Evolutionary conservation across 2,888 invertebrate species (phyloP), one percentile per base, ranked within the genome.

Genomic region (Drosophila meridionalis): DNA sequence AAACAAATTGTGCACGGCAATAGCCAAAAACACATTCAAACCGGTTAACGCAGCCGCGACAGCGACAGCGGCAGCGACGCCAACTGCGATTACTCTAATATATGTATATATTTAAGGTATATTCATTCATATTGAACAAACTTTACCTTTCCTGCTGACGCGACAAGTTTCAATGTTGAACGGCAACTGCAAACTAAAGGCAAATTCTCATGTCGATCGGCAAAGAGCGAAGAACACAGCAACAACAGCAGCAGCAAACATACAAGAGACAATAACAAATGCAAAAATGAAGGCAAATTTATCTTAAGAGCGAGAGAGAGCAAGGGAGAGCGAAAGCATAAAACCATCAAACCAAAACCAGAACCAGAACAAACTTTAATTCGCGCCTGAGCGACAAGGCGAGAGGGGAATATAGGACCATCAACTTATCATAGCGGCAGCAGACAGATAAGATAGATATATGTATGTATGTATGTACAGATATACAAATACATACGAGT

Each of bases 121-220:
- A 34, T 34, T 52, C 48, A 56, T 50, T 56, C 36, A 53, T 43
- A 62, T 65, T 62, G 32, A 53, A 20, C 53, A 52, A 68, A 64
- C 20, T 71, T 62, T 74, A 81, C 80, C 84, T 82, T 57, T 69
- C 32, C 63, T 81, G 65, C 69, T 70, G 71, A 81, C 75, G 79
- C 87, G 83, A 78, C 84, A 70, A 83, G 79, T 73, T 69, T 81
- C 86, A 84, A 81, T 74, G 85, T 73, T 81, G 70, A 72, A 71
- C 55, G 58, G 58, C 83, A 83, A 87, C 83, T 83, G 64, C 81
- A 79, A 70, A 67, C 56, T 63, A 66, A 79, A 70, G 63, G 58
- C 69, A 59, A 71, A 75, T 64, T 68, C 64, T 69, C 70, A 62
- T 55, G 58, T 42, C 59, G 75, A 81, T 66, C 72, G 78, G 65